Conservation (phyloP, 2,888 invertebrate species). For the Yponomeuta plumbellus region DNA sequence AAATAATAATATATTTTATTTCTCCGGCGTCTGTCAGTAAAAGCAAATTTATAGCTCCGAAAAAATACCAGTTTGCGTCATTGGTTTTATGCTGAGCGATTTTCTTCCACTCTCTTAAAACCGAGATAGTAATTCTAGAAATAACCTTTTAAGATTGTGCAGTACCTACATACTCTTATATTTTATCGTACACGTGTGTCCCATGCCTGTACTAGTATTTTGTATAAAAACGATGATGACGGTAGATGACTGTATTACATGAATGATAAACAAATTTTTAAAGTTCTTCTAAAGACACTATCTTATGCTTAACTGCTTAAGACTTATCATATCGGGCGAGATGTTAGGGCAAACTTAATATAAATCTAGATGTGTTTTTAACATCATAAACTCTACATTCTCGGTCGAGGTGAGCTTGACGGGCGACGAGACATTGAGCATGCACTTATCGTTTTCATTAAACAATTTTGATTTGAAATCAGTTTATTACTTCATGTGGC, state of each 20-base stretch:
- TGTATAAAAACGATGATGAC: neutral
- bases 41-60: neutral
- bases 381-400: slow-evolving; percentile 1
- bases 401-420: slow-evolving; percentile 3
- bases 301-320: neutral
- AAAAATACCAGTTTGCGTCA: slow-evolving; percentile 9
- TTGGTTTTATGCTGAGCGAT: neutral
- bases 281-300: neutral
- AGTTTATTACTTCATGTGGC: no score
- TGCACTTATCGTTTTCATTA: neutral
- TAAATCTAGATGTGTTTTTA: neutral
- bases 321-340: neutral
- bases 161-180: neutral
- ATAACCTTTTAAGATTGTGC: neutral
- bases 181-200: neutral
- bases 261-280: neutral
- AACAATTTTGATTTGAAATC: neutral
- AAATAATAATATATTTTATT: no score
- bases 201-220: neutral
- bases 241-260: neutral
- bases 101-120: neutral
- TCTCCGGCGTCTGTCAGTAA: no score
- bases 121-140: neutral
- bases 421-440: neutral
- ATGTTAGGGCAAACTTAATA: neutral